Conservation (phyloP, 2,797 vertebrate species). For the Tragelaphus eurycerus region DNA sequence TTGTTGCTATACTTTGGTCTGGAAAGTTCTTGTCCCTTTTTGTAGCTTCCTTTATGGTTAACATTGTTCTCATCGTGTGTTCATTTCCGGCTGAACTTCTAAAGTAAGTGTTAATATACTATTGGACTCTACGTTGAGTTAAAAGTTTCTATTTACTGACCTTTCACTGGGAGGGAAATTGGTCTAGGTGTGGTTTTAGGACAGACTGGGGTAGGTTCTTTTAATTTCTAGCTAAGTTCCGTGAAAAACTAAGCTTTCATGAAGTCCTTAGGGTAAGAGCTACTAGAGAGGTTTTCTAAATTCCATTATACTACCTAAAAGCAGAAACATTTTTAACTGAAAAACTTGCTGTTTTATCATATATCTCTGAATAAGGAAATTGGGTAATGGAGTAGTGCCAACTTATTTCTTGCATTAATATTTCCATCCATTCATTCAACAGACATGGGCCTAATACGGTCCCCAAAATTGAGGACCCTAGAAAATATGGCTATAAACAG, state of each 20-base stretch:
- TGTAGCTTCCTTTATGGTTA: constrained; percentile 77
- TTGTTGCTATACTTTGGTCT: constrained; percentile 81
- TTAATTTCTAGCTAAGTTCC: constrained; percentile 58
- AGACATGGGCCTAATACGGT: neutral
- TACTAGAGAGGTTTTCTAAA: constrained; percentile 46
- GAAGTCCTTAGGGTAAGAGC: constrained; percentile 11
- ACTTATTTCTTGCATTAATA: constrained; percentile 38
- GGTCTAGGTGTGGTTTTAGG: constrained; percentile 41
- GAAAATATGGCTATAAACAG: neutral
- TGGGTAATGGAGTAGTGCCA: neutral
- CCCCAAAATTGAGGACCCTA: neutral
- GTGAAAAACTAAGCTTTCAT: constrained; percentile 48
- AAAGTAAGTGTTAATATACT: constrained; percentile 68
- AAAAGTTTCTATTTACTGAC: constrained; percentile 69
- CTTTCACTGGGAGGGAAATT: constrained; percentile 47
- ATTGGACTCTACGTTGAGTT: constrained; percentile 47
- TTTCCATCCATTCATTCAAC: constrained; percentile 23
- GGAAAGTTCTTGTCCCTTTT: constrained; percentile 78
- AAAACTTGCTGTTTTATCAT: constrained; percentile 42
- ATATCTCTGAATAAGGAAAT: constrained; percentile 32
- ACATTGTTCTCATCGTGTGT: constrained; percentile 75
- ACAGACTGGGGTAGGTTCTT: constrained; percentile 23
- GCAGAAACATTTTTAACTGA: neutral
- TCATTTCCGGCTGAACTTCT: constrained; percentile 73
- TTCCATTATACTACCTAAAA: neutral